phyloP scores from a whole-genome alignment of 2,113 vertebrate species.

The Psammodynastes pulverulentus region DNA sequence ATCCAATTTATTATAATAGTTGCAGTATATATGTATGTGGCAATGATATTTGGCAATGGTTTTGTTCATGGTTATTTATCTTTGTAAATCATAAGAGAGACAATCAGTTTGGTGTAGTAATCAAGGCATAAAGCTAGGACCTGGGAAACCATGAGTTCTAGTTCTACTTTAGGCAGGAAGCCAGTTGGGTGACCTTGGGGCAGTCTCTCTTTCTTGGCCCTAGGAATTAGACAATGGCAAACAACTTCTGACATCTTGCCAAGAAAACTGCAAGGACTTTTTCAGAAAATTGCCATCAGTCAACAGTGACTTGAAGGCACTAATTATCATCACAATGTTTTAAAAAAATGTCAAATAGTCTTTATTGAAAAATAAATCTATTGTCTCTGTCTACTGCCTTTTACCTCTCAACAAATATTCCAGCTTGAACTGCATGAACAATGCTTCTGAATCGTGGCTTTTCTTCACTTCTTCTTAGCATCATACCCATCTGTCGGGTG shows the following conservation, averaged over 20 bases:
- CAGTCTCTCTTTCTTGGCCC: not conserved
- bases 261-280: not conserved
- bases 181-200: not conserved
- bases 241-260: not conserved
- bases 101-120: not conserved
- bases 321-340: not conserved
- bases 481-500: slow-evolving; percentile 96
- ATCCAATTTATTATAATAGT: not conserved
- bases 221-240: not conserved
- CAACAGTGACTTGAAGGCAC: not conserved
- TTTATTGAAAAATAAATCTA: not conserved
- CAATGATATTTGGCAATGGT: not conserved
- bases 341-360: not conserved
- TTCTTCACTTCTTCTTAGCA: slow-evolving; percentile 89
- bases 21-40: not conserved
- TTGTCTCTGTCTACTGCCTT: not conserved
- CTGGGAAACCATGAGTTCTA: not conserved
- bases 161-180: not conserved
- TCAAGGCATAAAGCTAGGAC: not conserved
- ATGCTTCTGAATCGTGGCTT: slow-evolving; percentile 95
- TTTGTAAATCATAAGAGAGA: not conserved
- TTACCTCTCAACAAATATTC: slow-evolving; percentile 98
- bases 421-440: slow-evolving; percentile 96
- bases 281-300: not conserved
- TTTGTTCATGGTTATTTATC: not conserved